Conservation (phyloP, 2,888 invertebrate species). For the Abscondita cerata region DNA sequence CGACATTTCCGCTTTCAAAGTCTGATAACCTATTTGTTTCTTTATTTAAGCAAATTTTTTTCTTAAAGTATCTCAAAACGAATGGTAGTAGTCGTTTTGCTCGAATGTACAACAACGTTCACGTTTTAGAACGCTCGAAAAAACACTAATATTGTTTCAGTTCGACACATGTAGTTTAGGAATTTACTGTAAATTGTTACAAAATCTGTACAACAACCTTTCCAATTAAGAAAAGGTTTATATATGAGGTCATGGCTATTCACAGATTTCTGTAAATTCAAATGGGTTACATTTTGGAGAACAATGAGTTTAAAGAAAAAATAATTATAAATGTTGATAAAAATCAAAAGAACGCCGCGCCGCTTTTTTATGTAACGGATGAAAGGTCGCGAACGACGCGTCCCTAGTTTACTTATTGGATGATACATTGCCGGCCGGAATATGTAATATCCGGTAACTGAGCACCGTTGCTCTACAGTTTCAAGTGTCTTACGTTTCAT, state of each 20-base stretch:
- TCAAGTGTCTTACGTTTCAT: constrained; percentile 27
- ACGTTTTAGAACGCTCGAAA: constrained; percentile 14
- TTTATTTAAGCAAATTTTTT: constrained; percentile 1
- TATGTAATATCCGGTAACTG: constrained; percentile 45
- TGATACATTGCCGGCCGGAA: constrained; percentile 47
- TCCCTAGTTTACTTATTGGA: constrained; percentile 43
- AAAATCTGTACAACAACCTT: neutral
- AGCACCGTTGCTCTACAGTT: constrained; percentile 21
- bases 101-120: constrained; percentile 20
- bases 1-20: constrained; percentile 28
- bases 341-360: constrained; percentile 33
- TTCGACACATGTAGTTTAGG: constrained; percentile 21
- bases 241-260: too few relatives aligned
- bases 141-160: constrained; percentile 24
- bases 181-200: constrained; percentile 18
- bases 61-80: neutral
- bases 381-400: constrained; percentile 42
- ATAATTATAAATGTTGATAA: constrained; percentile 8
- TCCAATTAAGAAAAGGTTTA: too few relatives aligned
- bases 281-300: neutral
- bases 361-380: constrained; percentile 41
- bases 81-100: constrained; percentile 2
- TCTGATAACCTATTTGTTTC: constrained; percentile 23
- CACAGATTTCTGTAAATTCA: neutral
- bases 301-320: neutral